phyloP scores from a whole-genome alignment of 1,140 invertebrate species.

The Drosophila simulans region DNA sequence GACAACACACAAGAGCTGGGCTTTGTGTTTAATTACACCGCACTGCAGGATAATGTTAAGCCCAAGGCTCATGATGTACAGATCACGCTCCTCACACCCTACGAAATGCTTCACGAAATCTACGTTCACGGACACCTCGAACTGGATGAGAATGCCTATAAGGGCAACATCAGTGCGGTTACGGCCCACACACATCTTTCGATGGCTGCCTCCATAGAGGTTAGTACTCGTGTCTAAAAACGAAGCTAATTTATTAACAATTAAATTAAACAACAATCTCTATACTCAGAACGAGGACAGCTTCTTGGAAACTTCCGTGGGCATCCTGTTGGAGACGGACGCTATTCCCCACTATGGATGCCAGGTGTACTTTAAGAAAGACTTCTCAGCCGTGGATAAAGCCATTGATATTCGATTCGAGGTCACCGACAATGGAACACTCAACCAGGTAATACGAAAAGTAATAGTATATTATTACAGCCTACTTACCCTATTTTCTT shows the following conservation, averaged over 20 bases:
- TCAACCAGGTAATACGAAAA: slow-evolving; percentile 55
- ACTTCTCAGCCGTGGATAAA: slow-evolving; percentile 88
- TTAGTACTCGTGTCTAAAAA: slow-evolving; percentile 41
- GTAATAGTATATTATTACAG: accelerated
- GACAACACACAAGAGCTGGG: slow-evolving; percentile 76
- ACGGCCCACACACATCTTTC: slow-evolving; percentile 85
- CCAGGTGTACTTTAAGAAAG: slow-evolving; percentile 87
- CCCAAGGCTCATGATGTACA: slow-evolving; percentile 85
- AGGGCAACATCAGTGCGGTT: slow-evolving; percentile 84
- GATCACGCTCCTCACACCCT: slow-evolving; percentile 86
- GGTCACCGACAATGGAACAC: slow-evolving; percentile 75
- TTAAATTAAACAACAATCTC: background rate
- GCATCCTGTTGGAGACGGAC: slow-evolving; percentile 87
- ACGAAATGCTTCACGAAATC: slow-evolving; percentile 85
- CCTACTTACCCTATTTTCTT: background rate
- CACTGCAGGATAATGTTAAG: slow-evolving; percentile 84
- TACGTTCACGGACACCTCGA: slow-evolving; percentile 85
- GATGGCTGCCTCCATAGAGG: slow-evolving; percentile 85
- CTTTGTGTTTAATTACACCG: slow-evolving; percentile 85
- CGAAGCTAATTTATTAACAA: no score
- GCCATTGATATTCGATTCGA: slow-evolving; percentile 86
- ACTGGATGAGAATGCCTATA: slow-evolving; percentile 86
- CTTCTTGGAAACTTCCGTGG: slow-evolving; percentile 87
- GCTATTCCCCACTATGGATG: slow-evolving; percentile 88
- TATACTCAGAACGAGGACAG: slow-evolving; percentile 86